Evolutionary conservation across 2,888 invertebrate genomes (phyloP), one percentile per base, ranked within the genome.

Genomic region (Epiblema foenella): DNA sequence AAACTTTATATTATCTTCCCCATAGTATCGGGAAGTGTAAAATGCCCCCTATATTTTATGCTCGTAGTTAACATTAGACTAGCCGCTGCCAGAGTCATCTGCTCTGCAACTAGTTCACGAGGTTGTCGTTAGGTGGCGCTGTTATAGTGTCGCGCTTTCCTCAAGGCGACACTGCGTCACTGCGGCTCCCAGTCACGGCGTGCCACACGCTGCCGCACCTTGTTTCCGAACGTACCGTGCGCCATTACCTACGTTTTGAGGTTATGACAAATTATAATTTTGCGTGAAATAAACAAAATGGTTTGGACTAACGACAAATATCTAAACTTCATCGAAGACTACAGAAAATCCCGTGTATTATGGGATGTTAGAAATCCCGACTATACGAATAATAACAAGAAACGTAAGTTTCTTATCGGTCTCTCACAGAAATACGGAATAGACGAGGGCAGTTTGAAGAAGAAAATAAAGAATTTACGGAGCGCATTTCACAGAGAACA

Each of bases 391-490:
- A 70, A 66, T 37, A 49, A n/a, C n/a, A 70, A 59, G 46, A 70
- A 70, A 66, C 70, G 70, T 9, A 59, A 49, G 33, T 51, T 66
- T 33, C 46, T 70, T 56, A 33, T 54, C 37, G 46, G 46, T 4
- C 59, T 70, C 7, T 65, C 59, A 7, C 65, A 70, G 46, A 70
- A 70, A 33, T 70, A 70, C 18, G 59, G 65, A 11, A 46, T 70
- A 24, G 70, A 66, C 5, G 65, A 66, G n/a, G 42, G 58, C 12
- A 54, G 59, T 54, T 33, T 70, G 12, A 70, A 54, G 24, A 70
- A 70, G 70, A 70, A 70, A 46, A 70, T 70, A 46, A 70, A 70
- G 65, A 70, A 70, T 56, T 65, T 70, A 8, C 42, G 70, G 17
- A 70, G 70, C 17, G 70, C 70, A 7, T 70, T 70, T 17, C 70